Evolutionary conservation across 1,140 invertebrate genomes (phyloP).

Genomic region (Brachionus rubens): DNA sequence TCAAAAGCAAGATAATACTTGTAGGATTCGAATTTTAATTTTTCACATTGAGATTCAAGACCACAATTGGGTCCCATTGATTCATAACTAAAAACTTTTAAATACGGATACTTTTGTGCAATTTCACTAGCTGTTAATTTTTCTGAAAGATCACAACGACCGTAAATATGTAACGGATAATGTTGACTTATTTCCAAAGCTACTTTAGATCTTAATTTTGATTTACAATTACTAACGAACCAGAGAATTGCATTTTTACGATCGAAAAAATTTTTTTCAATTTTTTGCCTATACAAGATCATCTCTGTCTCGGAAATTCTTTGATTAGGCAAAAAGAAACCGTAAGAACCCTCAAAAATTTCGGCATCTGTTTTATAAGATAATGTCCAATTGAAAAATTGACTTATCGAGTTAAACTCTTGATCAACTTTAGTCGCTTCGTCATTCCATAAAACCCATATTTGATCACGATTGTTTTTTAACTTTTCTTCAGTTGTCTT

Average conservation of each 20-base stretch:
- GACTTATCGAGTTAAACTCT: constrained; percentile 6
- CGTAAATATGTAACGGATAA: constrained; percentile 41
- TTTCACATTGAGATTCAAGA: neutral
- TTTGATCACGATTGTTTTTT: constrained; percentile 39
- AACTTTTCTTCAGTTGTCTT: neutral
- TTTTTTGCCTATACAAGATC: neutral
- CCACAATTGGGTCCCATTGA: no score
- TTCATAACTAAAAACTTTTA: constrained; percentile 5
- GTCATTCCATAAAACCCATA: constrained; percentile 46
- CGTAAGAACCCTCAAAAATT: constrained; percentile 31
- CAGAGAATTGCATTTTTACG: constrained; percentile 38
- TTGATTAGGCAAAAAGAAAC: neutral
- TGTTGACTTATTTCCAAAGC: constrained; percentile 37
- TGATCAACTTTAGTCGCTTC: neutral
- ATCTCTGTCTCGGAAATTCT: neutral
- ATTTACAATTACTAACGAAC: constrained; percentile 46
- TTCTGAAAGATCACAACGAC: constrained; percentile 1
- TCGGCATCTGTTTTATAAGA: constrained; percentile 10
- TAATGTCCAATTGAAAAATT: constrained; percentile 46
- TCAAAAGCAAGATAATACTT: constrained; percentile 49
- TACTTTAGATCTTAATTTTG: constrained; percentile 16
- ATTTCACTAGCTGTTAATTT: neutral
- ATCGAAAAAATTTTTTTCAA: constrained; percentile 1
- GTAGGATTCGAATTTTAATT: constrained; percentile 14
- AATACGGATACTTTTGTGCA: neutral